A percentile compares a stretch with the other conserved stretches of the same genome.
Evolutionary conservation across 1,140 invertebrate genomes (phyloP).

Genomic region (Drosophila lacteicornis): DNA sequence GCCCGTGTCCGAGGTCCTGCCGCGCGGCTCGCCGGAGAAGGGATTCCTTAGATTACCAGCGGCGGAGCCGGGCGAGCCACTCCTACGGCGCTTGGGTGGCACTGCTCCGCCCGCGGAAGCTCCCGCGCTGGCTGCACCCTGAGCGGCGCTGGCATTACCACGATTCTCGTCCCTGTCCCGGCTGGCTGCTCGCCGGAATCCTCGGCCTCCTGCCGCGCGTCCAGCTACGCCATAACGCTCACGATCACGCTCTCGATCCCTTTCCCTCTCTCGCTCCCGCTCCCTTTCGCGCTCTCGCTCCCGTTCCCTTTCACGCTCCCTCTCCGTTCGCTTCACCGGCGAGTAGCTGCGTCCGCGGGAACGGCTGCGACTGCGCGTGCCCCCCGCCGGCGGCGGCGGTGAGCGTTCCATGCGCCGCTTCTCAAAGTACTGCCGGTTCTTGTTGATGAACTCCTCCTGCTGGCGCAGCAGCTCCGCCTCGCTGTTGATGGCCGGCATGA

Average conservation of each 20-base stretch:
- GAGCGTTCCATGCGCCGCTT: slow-evolving; percentile 80
- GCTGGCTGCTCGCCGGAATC: slow-evolving; percentile 56
- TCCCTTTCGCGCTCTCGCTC: slow-evolving; percentile 70
- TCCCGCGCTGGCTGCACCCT: slow-evolving; percentile 24
- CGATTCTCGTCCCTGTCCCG: slow-evolving; percentile 67
- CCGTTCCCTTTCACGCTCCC: slow-evolving; percentile 58
- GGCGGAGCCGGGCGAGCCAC: slow-evolving; percentile 52
- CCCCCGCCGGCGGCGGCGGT: slow-evolving; percentile 56
- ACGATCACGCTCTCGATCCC: slow-evolving; percentile 68
- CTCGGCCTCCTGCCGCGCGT: slow-evolving; percentile 26
- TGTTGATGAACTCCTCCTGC: slow-evolving; percentile 84
- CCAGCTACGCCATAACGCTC: slow-evolving; percentile 55
- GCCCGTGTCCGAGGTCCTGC: slow-evolving; percentile 49
- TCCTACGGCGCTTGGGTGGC: slow-evolving; percentile 75
- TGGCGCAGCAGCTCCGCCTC: slow-evolving; percentile 81
- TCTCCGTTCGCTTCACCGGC: slow-evolving; percentile 66
- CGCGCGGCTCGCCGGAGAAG: slow-evolving; percentile 67
- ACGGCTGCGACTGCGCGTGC: slow-evolving; percentile 71
- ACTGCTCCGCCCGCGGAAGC: slow-evolving; percentile 13
- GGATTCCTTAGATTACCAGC: slow-evolving; percentile 44
- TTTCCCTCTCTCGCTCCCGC: slow-evolving; percentile 64
- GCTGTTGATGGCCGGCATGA: slow-evolving; percentile 76
- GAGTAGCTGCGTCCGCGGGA: slow-evolving; percentile 82
- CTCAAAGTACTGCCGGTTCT: slow-evolving; percentile 83
- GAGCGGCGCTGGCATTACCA: slow-evolving; percentile 25